Conservation (phyloP, 1,140 invertebrate genomes). For the Hyles euphorbiae region DNA sequence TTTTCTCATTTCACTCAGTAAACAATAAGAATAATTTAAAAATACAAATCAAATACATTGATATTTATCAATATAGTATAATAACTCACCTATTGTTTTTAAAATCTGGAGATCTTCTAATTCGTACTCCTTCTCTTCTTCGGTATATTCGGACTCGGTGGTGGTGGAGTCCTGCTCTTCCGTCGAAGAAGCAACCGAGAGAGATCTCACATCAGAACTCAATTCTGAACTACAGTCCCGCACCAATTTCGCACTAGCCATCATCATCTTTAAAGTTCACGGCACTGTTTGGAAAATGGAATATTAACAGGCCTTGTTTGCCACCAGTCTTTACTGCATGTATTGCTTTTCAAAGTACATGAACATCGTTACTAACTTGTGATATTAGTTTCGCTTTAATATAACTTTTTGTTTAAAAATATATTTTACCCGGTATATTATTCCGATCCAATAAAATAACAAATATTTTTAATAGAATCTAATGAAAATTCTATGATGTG, state of each 20-base stretch:
- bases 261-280: conserved; percentile 58
- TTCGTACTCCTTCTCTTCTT: conserved; percentile 81
- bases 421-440: neutral
- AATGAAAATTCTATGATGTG: neutral
- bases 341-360: conserved; percentile 9
- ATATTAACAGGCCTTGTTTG: neutral
- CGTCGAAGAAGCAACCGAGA: conserved; percentile 68
- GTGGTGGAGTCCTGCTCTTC: conserved; percentile 71
- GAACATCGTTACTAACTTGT: conserved; percentile 6
- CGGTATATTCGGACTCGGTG: conserved; percentile 76
- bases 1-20: too few species aligned
- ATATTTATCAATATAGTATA: neutral
- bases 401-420: neutral
- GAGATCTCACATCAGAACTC: conserved; percentile 65
- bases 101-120: conserved; percentile 87
- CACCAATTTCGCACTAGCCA: conserved; percentile 74
- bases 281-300: conserved; percentile 2
- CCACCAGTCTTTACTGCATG: conserved; percentile 11
- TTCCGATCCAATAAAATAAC: neutral
- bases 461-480: neutral
- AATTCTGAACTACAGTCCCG: conserved; percentile 72
- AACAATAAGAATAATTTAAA: too few species aligned
- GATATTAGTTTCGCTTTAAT: conserved; percentile 3
- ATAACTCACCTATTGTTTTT: conserved; percentile 86
- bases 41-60: too few species aligned